Percentiles rank a stretch among this genome's conserved stretches.
These are phyloP conservation scores for Hyla sarda DNA, from an alignment of 2,113 vertebrate species.

Conservation along the genomic window DNA sequence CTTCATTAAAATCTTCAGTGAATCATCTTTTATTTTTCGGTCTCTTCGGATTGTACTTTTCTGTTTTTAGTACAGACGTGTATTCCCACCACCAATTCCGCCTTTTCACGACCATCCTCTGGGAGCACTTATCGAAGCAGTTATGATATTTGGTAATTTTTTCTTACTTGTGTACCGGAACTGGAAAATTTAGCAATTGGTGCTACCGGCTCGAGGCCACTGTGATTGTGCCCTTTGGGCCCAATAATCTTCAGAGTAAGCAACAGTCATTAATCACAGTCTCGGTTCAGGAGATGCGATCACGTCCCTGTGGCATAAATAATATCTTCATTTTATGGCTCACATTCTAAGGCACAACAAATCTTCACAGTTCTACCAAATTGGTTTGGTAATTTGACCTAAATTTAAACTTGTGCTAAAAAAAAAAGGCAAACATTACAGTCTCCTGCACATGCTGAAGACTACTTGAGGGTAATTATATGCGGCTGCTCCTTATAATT, in stretches of 20 bases:
- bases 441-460: neutral
- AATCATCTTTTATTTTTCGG: neutral
- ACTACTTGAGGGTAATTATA: conserved; percentile 31
- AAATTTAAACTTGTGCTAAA: neutral
- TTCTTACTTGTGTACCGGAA: neutral
- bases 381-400: conserved; percentile 15
- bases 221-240: conserved; percentile 27
- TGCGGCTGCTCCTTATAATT: conserved; percentile 29
- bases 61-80: neutral
- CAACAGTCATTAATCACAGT: conserved; percentile 21
- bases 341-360: neutral
- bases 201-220: neutral
- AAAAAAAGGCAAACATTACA: conserved; percentile 5
- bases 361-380: neutral
- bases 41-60: neutral
- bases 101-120: neutral
- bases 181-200: neutral
- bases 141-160: neutral
- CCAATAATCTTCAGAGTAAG: conserved; percentile 40
- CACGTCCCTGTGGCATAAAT: neutral
- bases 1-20: neutral
- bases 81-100: neutral
- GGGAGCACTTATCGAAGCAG: neutral
- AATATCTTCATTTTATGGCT: neutral
- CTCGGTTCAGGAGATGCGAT: neutral